A percentile compares a stretch with the other conserved stretches of the same genome.
These are phyloP conservation scores for Helicolenus hilgendorfi DNA, from an alignment of 2,797 vertebrate species.

Conservation along the genomic window DNA sequence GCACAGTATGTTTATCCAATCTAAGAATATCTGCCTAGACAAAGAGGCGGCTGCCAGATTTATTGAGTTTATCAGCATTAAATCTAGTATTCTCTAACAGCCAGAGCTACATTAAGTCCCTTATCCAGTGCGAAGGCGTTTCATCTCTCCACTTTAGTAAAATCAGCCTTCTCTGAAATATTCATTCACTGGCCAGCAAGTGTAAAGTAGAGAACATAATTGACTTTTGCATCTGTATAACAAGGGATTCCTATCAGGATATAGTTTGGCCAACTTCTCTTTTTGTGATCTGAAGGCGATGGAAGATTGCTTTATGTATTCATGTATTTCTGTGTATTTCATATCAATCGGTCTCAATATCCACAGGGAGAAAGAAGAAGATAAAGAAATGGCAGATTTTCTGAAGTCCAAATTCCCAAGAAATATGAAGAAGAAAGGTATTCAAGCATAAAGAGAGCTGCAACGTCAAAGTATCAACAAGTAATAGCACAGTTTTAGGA, in stretches of 20 bases:
- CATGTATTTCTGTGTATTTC: background rate
- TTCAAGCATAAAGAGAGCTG: background rate
- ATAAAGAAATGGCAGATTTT: slow-evolving; percentile 96
- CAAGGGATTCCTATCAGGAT: background rate
- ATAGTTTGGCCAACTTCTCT: background rate
- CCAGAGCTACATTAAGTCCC: background rate
- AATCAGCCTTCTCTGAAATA: background rate
- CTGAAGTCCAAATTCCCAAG: slow-evolving; percentile 92
- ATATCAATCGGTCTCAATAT: slow-evolving; percentile 8
- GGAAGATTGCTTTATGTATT: background rate
- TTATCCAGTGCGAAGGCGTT: background rate
- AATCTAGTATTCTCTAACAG: slow-evolving; percentile 5
- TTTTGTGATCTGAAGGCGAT: background rate
- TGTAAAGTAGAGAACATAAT: background rate
- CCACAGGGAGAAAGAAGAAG: slow-evolving; percentile 93
- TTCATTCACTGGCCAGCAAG: background rate
- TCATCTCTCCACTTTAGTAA: background rate
- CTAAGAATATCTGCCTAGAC: background rate
- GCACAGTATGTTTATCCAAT: background rate
- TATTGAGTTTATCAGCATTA: background rate
- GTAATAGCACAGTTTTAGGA: background rate
- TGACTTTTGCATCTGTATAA: background rate
- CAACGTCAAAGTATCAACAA: background rate
- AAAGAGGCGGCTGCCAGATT: background rate
- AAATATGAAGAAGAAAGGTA: slow-evolving; percentile 90